Evolutionary conservation across 2,797 vertebrate genomes (phyloP).

Genomic region (Hapalemur alaotrensis): DNA sequence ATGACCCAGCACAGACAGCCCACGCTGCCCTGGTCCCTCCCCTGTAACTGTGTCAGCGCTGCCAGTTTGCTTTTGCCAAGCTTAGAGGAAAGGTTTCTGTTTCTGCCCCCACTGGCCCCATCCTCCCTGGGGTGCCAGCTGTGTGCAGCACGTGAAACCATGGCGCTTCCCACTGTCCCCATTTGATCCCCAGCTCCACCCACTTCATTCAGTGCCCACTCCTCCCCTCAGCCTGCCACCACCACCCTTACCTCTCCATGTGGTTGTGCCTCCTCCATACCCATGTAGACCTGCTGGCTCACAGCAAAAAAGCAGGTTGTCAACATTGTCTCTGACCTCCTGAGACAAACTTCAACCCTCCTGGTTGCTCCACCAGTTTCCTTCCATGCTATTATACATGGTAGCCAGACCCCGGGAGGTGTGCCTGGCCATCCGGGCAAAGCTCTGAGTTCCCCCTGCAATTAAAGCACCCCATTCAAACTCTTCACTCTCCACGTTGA

Average conservation of each 20-base stretch:
- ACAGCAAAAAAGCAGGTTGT: neutral
- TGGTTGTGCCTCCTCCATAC: neutral
- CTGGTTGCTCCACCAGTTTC: neutral
- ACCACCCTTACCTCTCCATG: no score
- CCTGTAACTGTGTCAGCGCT: neutral
- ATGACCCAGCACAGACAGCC: rapidly evolving
- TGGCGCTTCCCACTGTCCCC: neutral
- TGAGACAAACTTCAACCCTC: neutral
- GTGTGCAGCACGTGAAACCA: rapidly evolving
- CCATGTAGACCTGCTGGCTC: neutral
- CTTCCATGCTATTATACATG: neutral
- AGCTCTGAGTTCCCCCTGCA: no score
- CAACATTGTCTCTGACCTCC: neutral
- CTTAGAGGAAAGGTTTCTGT: neutral
- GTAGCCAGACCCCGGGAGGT: neutral
- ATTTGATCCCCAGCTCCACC: neutral
- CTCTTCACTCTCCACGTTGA: neutral
- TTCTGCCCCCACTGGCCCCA: neutral
- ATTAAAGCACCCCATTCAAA: neutral
- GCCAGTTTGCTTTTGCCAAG: neutral
- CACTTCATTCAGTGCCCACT: neutral
- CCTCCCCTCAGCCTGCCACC: neutral
- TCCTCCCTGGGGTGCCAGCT: neutral
- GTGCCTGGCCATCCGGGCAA: rapidly evolving
- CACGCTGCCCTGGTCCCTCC: neutral